phyloP scores from a whole-genome alignment of 2,797 vertebrate species.

The Poeciliopsis gracilis region DNA sequence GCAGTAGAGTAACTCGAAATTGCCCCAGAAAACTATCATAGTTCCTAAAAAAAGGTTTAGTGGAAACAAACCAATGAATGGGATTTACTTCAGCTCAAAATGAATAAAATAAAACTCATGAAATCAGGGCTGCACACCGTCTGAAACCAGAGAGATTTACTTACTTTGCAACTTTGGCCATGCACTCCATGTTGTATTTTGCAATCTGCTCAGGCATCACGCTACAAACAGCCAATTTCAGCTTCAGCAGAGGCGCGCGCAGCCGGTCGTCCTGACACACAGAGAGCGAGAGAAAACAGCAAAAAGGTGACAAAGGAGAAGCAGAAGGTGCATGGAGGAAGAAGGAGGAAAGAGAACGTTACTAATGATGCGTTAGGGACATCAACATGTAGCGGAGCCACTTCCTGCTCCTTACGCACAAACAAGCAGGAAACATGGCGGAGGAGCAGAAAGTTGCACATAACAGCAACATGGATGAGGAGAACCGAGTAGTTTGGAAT shows the following conservation, averaged over 20 bases:
- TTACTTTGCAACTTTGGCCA: constrained; percentile 90
- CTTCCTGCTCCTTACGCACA: constrained; percentile 13
- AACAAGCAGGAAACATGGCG: constrained; percentile 12
- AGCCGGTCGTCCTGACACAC: constrained; percentile 89
- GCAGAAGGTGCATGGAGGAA: neutral
- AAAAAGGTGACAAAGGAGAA: neutral
- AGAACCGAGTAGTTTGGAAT: constrained; percentile 28
- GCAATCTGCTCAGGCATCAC: constrained; percentile 96
- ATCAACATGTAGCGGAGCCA: constrained; percentile 34
- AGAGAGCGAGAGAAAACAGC: neutral
- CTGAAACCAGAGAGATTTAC: constrained; percentile 33
- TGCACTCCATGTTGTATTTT: constrained; percentile 93
- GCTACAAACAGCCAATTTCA: constrained; percentile 93
- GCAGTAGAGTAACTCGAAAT: neutral
- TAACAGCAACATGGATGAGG: neutral
- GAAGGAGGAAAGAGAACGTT: constrained; percentile 11
- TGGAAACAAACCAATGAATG: neutral
- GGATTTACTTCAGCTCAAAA: neutral
- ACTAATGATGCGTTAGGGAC: constrained; percentile 46
- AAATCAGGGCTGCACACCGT: neutral
- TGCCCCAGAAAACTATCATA: neutral
- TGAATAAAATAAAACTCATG: neutral
- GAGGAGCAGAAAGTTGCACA: neutral
- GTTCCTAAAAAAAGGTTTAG: neutral
- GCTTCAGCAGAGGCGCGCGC: constrained; percentile 89